Evolutionary conservation across 2,888 invertebrate species (phyloP).

Genomic region (Leptodirus hochenwartii): DNA sequence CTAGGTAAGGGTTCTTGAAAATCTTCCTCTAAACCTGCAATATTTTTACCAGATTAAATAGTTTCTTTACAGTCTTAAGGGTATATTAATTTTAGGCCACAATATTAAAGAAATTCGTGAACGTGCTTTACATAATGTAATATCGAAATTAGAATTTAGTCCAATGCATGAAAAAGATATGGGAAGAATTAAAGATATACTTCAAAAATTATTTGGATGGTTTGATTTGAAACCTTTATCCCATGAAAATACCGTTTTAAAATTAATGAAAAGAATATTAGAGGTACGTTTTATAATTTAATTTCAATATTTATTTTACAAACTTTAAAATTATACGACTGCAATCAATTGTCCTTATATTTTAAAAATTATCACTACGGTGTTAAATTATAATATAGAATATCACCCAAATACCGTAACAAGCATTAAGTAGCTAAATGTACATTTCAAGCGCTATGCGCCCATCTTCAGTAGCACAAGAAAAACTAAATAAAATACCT

Average conservation of each 20-base stretch:
- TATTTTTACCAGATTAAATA: too few species aligned
- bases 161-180: constrained; percentile 41
- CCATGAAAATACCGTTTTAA: constrained; percentile 36
- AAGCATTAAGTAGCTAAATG: too few species aligned
- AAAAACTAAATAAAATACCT: too few species aligned
- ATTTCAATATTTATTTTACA: constrained; percentile 1
- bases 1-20: too few species aligned
- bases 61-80: too few species aligned
- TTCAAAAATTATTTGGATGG: constrained; percentile 42
- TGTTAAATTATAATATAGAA: too few species aligned
- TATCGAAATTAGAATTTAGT: constrained; percentile 43
- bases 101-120: constrained; percentile 26
- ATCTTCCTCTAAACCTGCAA: too few species aligned
- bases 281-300: constrained; percentile 27
- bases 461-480: too few species aligned
- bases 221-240: constrained; percentile 35
- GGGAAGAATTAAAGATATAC: constrained; percentile 35
- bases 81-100: constrained; percentile 22
- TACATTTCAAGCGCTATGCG: too few species aligned
- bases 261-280: constrained; percentile 34
- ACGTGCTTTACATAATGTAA: constrained; percentile 23
- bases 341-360: too few species aligned
- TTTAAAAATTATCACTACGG: too few species aligned
- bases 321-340: constrained; percentile 3
- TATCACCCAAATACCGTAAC: too few species aligned